These are phyloP conservation scores for Papilio glaucus DNA, from an alignment of 1,140 invertebrate species.

Conservation along the genomic window DNA sequence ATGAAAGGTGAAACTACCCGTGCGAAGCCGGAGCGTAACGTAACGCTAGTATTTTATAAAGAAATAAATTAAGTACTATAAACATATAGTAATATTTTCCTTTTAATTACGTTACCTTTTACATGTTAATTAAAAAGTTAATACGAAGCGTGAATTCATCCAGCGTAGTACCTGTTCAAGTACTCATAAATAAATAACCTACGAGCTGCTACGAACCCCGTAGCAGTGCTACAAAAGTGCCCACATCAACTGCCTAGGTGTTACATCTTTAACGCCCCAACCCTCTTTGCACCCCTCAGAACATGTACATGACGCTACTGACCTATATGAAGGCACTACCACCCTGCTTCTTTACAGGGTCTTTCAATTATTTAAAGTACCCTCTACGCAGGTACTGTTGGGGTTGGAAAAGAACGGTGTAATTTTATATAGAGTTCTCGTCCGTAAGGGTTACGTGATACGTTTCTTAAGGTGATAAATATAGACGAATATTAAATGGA, in stretches of 20 bases:
- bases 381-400: constrained; percentile 42
- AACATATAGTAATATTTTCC: neutral
- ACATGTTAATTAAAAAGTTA: constrained; percentile 23
- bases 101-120: constrained; percentile 5
- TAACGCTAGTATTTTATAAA: no score
- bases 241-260: constrained; percentile 40
- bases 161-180: neutral
- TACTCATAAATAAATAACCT: constrained; percentile 15
- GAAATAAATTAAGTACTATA: neutral
- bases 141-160: neutral
- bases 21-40: no score
- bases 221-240: constrained; percentile 31
- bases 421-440: constrained; percentile 24
- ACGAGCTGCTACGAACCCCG: constrained; percentile 7
- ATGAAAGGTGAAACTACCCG: no score
- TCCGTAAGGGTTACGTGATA: neutral
- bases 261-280: constrained; percentile 52
- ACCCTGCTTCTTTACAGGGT: constrained; percentile 47
- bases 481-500: no score
- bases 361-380: constrained; percentile 74
- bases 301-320: constrained; percentile 54
- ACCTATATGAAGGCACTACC: constrained; percentile 58
- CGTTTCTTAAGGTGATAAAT: neutral
- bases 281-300: constrained; percentile 53
- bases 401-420: constrained; percentile 40